Evolutionary conservation across 2,113 vertebrate genomes (phyloP).

Genomic region (Nanorana parkeri): DNA sequence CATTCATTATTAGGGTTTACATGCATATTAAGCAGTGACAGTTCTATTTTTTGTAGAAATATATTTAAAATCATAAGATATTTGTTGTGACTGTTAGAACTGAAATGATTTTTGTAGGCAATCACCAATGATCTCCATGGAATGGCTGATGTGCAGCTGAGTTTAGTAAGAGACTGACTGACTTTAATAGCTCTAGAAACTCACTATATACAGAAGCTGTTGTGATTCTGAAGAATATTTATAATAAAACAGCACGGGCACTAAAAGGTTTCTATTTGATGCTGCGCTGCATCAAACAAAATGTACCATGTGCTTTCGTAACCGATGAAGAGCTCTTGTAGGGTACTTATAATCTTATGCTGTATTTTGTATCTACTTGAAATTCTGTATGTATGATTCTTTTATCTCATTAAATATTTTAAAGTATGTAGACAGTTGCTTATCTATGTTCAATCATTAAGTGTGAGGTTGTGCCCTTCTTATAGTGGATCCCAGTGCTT

Average conservation of each 20-base stretch:
- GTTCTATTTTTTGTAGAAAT: too few species aligned
- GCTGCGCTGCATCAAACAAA: not conserved
- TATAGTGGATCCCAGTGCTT: too few species aligned
- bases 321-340: not conserved
- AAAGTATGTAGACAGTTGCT: not conserved
- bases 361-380: not conserved
- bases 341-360: not conserved
- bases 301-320: not conserved
- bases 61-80: too few species aligned
- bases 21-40: too few species aligned
- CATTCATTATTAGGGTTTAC: too few species aligned
- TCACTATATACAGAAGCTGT: not conserved
- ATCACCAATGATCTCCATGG: not conserved
- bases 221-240: not conserved
- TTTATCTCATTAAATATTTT: not conserved
- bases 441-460: not conserved
- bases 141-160: not conserved
- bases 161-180: not conserved
- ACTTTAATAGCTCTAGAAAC: not conserved
- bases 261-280: conserved; percentile 17
- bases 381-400: not conserved
- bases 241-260: not conserved
- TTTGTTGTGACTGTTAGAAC: too few species aligned
- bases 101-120: not conserved
- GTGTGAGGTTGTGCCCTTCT: too few species aligned